These are phyloP conservation scores for Acropternis orthonyx DNA, from an alignment of 2,797 vertebrate genomes.

Conservation along the genomic window DNA sequence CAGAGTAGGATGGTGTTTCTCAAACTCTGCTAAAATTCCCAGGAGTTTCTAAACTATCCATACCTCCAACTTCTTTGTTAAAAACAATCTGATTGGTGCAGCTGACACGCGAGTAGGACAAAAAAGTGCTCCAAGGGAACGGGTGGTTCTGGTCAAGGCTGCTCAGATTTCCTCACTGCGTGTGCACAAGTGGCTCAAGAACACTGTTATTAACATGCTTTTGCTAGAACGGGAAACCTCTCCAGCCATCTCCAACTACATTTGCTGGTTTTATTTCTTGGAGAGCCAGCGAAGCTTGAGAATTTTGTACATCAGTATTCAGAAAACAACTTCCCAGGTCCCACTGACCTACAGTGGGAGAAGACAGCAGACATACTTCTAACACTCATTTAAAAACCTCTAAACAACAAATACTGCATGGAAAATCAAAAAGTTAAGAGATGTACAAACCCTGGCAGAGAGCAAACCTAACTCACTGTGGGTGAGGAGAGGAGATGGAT, in stretches of 20 bases:
- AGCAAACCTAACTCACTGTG: neutral
- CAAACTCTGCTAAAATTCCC: neutral
- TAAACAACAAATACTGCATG: neutral
- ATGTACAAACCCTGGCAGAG: neutral
- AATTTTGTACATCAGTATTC: neutral
- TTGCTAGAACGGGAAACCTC: neutral
- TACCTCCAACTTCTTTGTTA: neutral
- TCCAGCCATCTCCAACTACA: neutral
- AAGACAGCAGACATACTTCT: neutral
- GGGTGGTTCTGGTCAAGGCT: neutral
- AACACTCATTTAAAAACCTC: neutral
- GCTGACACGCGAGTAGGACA: neutral
- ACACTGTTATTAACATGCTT: neutral
- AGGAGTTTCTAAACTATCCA: neutral
- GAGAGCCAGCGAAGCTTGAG: neutral
- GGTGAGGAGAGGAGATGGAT: neutral
- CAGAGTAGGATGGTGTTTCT: neutral
- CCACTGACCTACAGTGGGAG: neutral
- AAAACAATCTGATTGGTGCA: neutral
- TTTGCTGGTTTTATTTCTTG: neutral
- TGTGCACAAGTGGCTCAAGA: neutral
- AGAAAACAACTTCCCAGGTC: neutral
- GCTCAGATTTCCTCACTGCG: neutral
- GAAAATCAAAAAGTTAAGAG: neutral
- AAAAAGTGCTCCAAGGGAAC: neutral